Evolutionary conservation across 2,797 vertebrate genomes (phyloP).

Genomic region (Triplophysa yarkandensis): DNA sequence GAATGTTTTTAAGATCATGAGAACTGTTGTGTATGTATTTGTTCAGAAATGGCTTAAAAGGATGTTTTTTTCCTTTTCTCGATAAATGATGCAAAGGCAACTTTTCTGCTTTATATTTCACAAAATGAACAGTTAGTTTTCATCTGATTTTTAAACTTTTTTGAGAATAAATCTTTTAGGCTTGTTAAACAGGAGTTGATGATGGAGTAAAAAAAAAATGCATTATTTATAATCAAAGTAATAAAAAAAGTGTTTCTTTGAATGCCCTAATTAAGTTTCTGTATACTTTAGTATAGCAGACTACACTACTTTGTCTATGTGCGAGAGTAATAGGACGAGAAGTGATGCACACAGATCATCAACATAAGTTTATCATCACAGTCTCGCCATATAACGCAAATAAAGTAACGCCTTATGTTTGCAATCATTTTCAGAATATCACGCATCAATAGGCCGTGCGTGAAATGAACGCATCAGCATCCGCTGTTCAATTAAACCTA

Average conservation of each 20-base stretch:
- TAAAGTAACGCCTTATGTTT: constrained; percentile 54
- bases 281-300: background rate
- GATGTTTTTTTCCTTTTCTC: no score
- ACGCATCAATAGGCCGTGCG: constrained; percentile 69
- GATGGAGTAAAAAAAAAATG: background rate
- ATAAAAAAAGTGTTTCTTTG: background rate
- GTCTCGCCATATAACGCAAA: constrained; percentile 18
- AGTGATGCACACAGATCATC: constrained; percentile 10
- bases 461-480: constrained; percentile 77
- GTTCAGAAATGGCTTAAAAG: background rate
- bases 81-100: no score
- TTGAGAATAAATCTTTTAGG: no score
- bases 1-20: background rate
- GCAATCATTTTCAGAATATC: constrained; percentile 71
- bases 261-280: background rate
- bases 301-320: background rate
- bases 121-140: no score
- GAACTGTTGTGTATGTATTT: no score
- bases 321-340: background rate
- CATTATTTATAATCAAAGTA: no score
- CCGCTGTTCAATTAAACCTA: constrained; percentile 77
- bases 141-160: no score
- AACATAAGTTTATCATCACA: constrained; percentile 25
- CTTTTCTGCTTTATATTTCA: background rate
- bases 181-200: no score